Evolutionary conservation across 2,888 invertebrate genomes (phyloP).

Genomic region (Chymomyza procnemis): DNA sequence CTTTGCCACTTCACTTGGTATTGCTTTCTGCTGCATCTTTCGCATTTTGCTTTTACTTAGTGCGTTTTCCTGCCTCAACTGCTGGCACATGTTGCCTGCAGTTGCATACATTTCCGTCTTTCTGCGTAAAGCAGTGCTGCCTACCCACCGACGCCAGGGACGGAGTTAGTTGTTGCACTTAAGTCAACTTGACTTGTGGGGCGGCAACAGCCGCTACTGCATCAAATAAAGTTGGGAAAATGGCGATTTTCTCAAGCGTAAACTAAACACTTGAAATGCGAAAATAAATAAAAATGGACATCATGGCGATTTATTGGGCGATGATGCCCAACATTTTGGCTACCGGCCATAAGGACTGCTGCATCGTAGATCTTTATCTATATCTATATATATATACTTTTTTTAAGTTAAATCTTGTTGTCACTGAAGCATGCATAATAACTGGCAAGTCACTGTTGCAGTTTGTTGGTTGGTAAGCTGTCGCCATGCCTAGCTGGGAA

Average conservation of each 20-base stretch:
- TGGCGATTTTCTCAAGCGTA: constrained; percentile 72
- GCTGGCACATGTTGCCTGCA: constrained; percentile 12
- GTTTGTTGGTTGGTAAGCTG: neutral
- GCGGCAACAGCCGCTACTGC: neutral
- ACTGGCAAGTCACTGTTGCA: constrained; percentile 20
- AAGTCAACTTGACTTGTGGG: neutral
- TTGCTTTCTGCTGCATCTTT: constrained; percentile 14
- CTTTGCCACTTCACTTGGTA: neutral
- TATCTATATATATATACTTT: neutral
- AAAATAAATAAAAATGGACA: constrained; percentile 71
- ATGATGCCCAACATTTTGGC: constrained; percentile 23
- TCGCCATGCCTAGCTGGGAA: neutral
- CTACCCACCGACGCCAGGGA: neutral
- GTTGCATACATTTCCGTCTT: neutral
- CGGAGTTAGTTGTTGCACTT: neutral
- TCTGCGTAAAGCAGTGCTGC: neutral
- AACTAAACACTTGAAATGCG: constrained; percentile 71
- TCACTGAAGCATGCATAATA: constrained; percentile 63
- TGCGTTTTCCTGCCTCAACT: constrained; percentile 37
- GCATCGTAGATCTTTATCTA: neutral
- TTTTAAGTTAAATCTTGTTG: constrained; percentile 52
- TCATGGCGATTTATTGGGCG: constrained; percentile 67
- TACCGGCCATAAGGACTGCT: neutral
- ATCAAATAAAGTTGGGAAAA: constrained; percentile 65
- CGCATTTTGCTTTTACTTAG: constrained; percentile 38